A percentile compares a stretch with the other conserved stretches of the same genome.
These are phyloP conservation scores for Sporophila hypoxantha DNA, from an alignment of 2,113 vertebrate genomes.

Conservation along the genomic window DNA sequence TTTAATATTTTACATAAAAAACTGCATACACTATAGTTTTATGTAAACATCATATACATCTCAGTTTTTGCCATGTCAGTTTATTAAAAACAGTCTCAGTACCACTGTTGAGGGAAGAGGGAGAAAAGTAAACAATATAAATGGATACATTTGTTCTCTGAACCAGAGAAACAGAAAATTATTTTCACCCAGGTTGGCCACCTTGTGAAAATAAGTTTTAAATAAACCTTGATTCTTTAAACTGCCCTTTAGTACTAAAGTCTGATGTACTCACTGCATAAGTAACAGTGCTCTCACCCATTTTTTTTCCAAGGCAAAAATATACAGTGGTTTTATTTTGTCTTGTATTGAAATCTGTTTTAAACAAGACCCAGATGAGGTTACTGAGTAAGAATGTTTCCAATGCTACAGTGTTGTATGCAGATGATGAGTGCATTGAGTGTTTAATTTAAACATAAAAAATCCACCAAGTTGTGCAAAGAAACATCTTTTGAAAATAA, in stretches of 20 bases:
- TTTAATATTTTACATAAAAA: slow-evolving; percentile 82
- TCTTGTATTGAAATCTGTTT: slow-evolving; percentile 3
- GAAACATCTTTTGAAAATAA: slow-evolving; percentile 32
- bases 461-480: slow-evolving; percentile 69
- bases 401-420: slow-evolving; percentile 64
- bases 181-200: slow-evolving; percentile 53
- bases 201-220: slow-evolving; percentile 51
- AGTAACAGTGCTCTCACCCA: slow-evolving; percentile 3
- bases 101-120: slow-evolving; percentile 61
- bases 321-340: slow-evolving; percentile 45
- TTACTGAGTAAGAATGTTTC: slow-evolving; percentile 44
- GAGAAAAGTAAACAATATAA: slow-evolving; percentile 7
- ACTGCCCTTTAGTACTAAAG: neutral
- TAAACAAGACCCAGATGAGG: slow-evolving; percentile 57
- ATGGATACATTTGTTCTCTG: slow-evolving; percentile 59
- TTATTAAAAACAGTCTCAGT: slow-evolving; percentile 70
- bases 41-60: slow-evolving; percentile 77
- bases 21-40: slow-evolving; percentile 78
- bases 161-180: slow-evolving; percentile 64
- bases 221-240: slow-evolving; percentile 36
- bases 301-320: slow-evolving; percentile 20
- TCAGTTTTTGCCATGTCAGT: slow-evolving; percentile 71
- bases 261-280: neutral
- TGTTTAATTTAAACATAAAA: neutral
- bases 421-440: slow-evolving; percentile 65